Evolutionary conservation across 2,888 invertebrate genomes (phyloP).

Genomic region (Choristoneura rosaceana): DNA sequence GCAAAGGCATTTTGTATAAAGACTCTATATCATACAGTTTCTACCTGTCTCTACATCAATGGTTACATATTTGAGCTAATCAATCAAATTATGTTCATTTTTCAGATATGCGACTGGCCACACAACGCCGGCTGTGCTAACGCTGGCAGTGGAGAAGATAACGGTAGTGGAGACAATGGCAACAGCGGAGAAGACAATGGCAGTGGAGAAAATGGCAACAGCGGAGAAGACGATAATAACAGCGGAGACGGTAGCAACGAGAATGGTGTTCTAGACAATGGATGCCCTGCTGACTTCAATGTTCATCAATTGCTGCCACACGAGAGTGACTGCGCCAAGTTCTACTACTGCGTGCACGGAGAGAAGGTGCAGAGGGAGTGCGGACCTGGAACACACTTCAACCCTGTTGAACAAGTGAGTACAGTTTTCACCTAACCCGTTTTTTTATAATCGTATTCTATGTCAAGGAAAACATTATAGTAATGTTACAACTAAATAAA

Average conservation of each 20-base stretch:
- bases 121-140: constrained; percentile 50
- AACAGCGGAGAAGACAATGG: constrained; percentile 38
- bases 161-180: constrained; percentile 14
- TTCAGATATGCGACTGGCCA: constrained; percentile 43
- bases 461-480: too few relatives aligned
- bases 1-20: too few relatives aligned
- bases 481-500: too few relatives aligned
- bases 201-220: constrained; percentile 15
- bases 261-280: constrained; percentile 28
- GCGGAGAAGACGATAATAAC: constrained; percentile 3
- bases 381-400: constrained; percentile 42
- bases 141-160: constrained; percentile 10
- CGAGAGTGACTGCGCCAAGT: constrained; percentile 43
- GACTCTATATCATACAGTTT: too few relatives aligned
- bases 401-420: constrained; percentile 39
- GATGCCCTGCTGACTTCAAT: constrained; percentile 43
- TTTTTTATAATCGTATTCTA: too few relatives aligned
- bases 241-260: constrained; percentile 18
- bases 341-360: constrained; percentile 46
- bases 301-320: constrained; percentile 44
- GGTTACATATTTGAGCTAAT: too few relatives aligned
- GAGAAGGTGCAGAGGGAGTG: constrained; percentile 38
- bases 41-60: too few relatives aligned
- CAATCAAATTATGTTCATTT: too few relatives aligned
- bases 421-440: not conserved